phyloP scores from a whole-genome alignment of 2,797 vertebrate genomes.

The Stomatorhinus walkeri region DNA sequence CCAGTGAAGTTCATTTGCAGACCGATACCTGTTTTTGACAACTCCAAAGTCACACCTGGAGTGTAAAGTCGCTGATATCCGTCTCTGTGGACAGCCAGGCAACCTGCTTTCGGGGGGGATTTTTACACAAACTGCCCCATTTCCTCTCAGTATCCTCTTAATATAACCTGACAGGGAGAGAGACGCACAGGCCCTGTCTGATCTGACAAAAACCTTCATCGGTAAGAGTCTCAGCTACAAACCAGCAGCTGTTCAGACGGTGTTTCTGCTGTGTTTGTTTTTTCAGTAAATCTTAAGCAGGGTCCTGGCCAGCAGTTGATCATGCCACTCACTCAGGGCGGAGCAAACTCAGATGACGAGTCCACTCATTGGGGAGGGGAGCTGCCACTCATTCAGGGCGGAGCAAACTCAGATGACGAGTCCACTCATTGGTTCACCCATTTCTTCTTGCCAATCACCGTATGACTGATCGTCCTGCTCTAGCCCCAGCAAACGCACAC shows the following conservation, averaged over 20 bases:
- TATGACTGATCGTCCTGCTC: not conserved
- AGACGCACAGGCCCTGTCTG: not conserved
- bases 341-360: no score
- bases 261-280: not conserved
- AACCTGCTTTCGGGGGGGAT: not conserved
- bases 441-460: not conserved
- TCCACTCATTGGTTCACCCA: not conserved
- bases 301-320: conserved; percentile 15
- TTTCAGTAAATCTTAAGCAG: conserved; percentile 5
- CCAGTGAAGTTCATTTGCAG: not conserved
- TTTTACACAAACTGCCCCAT: not conserved
- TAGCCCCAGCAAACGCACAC: not conserved
- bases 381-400: not conserved
- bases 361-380: no score
- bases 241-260: not conserved
- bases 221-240: not conserved
- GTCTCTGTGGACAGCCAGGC: not conserved
- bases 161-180: not conserved
- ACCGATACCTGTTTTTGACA: not conserved
- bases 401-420: not conserved
- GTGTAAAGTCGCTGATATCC: not conserved
- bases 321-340: not conserved
- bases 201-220: not conserved
- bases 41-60: not conserved
- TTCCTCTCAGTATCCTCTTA: not conserved